Percentiles rank a stretch among this genome's conserved stretches.
Conservation (phyloP, 2,113 vertebrate genomes). For the Oryzias javanicus region DNA sequence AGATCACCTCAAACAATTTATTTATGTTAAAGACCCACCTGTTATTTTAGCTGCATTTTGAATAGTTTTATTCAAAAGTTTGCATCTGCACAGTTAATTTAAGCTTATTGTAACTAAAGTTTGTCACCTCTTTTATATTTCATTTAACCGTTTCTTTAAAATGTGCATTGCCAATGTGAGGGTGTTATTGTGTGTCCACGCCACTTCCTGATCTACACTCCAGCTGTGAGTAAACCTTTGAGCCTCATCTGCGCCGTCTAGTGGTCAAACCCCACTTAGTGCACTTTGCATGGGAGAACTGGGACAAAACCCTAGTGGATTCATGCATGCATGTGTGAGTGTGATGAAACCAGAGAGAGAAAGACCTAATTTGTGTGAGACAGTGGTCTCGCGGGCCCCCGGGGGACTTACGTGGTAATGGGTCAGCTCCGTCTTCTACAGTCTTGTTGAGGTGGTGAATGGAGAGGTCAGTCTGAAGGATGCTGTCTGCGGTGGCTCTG, state of each 20-base stretch:
- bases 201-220: neutral
- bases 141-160: no score
- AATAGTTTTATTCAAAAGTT: no score
- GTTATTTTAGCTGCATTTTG: no score
- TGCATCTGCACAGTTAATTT: no score
- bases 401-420: slow-evolving; percentile 85
- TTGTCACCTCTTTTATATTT: no score
- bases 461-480: slow-evolving; percentile 91
- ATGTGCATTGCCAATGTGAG: no score
- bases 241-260: slow-evolving; percentile 37
- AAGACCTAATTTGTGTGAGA: slow-evolving; percentile 50
- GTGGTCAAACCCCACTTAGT: slow-evolving; percentile 48
- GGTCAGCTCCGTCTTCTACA: slow-evolving; percentile 84
- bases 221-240: neutral
- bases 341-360: slow-evolving; percentile 35
- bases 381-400: slow-evolving; percentile 23
- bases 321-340: slow-evolving; percentile 32
- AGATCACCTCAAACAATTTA: no score
- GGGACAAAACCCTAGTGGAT: slow-evolving; percentile 64
- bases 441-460: slow-evolving; percentile 83
- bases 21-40: no score
- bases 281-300: slow-evolving; percentile 44
- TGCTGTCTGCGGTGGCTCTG: slow-evolving; percentile 87
- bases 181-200: no score
- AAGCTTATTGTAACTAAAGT: no score